phyloP scores from a whole-genome alignment of 2,113 vertebrate species.

The Rattus rattus region DNA sequence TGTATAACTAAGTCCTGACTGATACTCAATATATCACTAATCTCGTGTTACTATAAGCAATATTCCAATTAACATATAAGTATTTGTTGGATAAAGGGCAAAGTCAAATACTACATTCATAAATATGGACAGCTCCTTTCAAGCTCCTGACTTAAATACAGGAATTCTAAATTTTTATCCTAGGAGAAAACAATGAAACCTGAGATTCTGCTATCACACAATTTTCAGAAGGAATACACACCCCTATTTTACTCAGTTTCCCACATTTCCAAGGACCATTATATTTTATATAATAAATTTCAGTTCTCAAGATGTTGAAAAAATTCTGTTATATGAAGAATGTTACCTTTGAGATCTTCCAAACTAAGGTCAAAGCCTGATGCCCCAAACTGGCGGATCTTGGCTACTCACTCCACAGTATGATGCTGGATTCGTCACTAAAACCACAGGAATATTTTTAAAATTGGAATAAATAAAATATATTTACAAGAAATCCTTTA shows the following conservation, averaged over 20 bases:
- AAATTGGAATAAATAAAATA: conserved; percentile 61
- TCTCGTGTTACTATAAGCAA: conserved; percentile 51
- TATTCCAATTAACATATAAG: conserved; percentile 53
- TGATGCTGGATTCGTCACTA: conserved; percentile 55
- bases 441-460: conserved; percentile 39
- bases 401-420: conserved; percentile 48
- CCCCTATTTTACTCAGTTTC: conserved; percentile 55
- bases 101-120: conserved; percentile 50
- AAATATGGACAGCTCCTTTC: conserved; percentile 63
- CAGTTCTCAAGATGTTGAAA: conserved; percentile 36
- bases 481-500: conserved; percentile 35
- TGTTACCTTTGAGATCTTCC: conserved; percentile 61
- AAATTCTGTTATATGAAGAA: conserved; percentile 44
- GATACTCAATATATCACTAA: conserved; percentile 33
- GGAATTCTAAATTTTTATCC: conserved; percentile 50
- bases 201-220: conserved; percentile 39
- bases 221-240: conserved; percentile 57
- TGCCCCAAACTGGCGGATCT: conserved; percentile 4
- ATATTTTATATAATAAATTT: conserved; percentile 60
- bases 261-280: conserved; percentile 4
- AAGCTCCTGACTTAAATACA: conserved; percentile 66
- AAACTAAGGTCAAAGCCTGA: conserved; percentile 49
- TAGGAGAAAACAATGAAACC: conserved; percentile 48
- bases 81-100: conserved; percentile 55
- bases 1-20: conserved; percentile 41